Evolutionary conservation across 2,888 invertebrate genomes (phyloP), one percentile per base, ranked within the genome.

Genomic region (Synergus itoensis): DNA sequence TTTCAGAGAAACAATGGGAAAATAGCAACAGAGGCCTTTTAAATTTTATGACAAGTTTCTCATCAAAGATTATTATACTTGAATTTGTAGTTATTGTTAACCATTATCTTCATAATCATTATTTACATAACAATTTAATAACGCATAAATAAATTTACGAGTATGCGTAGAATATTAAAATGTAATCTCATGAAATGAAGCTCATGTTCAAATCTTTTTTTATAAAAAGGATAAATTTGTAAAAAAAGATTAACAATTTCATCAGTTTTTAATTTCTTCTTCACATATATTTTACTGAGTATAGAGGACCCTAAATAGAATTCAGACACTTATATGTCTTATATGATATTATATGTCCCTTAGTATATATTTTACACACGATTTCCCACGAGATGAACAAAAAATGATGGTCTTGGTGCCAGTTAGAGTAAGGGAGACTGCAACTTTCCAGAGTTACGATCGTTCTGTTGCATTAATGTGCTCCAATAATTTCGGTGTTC

Each of bases 401-500:
- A 65, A 67, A 75, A 14, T 16, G 21, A 41, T 69, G 65, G 77
- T 45, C 45, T 28, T 9, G 21, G 45, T 40, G 16, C 9, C n/a
- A 63, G 28, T 76, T 63, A 36, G 63, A 12, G 41, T 4, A 63
- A 21, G n/a, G 41, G 48, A 63, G 43, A 60, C n/a, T 9, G 43
- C 21, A 41, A 5, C 9, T 48, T 48, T 73, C 48, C 69, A n/a
- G 12, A 84, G 86, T 86, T 85, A 86, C 82, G 80, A 60, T 82
- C 79, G 81, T 82, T 84, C 80, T 81, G 85, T 81, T 80, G 80
- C 82, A 82, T 82, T 82, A 82, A 82, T 85, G 76, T 80, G 83
- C 82, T 78, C 82, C 82, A 85, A 82, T 87, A 82, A 86, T 84
- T 81, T 83, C 69, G 79, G 78, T 82, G 81, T 81, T 81, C 81